Percentiles rank a stretch among this genome's conserved stretches.
phyloP scores from a whole-genome alignment of 2,113 vertebrate genomes.

The Chloroceryle aenea region DNA sequence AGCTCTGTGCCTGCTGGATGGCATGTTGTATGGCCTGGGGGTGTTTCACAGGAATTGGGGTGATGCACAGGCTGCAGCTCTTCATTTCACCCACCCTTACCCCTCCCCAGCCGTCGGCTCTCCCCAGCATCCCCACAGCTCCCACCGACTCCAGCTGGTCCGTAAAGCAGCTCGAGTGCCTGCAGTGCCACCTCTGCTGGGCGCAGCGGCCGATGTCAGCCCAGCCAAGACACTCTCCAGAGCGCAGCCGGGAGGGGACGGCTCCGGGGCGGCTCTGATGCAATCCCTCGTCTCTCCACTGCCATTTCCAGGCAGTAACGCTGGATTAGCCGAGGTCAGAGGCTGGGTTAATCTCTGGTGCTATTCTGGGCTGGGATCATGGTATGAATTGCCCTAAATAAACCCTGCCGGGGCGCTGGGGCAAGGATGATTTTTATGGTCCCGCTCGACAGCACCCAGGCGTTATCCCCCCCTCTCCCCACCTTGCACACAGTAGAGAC shows the following conservation, averaged over 20 bases:
- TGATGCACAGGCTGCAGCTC: neutral
- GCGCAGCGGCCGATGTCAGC: no score
- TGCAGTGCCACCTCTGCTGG: neutral
- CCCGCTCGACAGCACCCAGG: neutral
- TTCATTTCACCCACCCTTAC: neutral
- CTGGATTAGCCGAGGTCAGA: neutral
- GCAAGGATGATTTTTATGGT: constrained; percentile 79
- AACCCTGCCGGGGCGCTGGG: constrained; percentile 80
- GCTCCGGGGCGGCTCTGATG: neutral
- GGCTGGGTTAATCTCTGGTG: neutral
- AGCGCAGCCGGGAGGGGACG: neutral
- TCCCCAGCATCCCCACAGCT: neutral
- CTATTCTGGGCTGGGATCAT: constrained; percentile 68
- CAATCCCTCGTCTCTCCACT: accelerated
- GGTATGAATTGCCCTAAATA: constrained; percentile 84
- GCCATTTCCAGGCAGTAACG: neutral
- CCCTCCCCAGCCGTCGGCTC: neutral
- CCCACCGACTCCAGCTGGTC: neutral
- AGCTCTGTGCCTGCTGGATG: neutral
- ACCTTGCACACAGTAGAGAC: neutral
- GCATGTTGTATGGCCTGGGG: neutral
- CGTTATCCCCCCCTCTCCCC: neutral
- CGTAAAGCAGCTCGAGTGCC: neutral
- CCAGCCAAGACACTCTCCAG: neutral
- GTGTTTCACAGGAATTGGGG: neutral